Conservation (phyloP, 2,113 vertebrate species). For the Ceyx margarethae region DNA sequence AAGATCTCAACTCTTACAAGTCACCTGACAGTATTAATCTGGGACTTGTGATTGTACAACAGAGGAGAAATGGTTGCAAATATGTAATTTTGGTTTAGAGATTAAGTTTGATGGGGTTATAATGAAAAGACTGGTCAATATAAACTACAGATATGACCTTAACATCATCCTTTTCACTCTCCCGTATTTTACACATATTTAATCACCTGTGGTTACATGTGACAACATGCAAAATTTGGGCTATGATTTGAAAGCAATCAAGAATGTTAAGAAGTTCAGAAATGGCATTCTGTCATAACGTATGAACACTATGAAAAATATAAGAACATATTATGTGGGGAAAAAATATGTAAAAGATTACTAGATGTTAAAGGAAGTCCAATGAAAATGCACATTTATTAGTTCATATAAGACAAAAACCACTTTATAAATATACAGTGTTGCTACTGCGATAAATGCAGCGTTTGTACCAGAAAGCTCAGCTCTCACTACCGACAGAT, state of each 20-base stretch:
- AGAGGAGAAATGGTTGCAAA: slow-evolving; percentile 5
- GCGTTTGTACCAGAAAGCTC: slow-evolving; percentile 40
- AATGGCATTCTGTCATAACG: not conserved
- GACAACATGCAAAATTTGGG: slow-evolving; percentile 1
- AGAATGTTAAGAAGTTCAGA: not conserved
- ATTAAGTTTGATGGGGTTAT: not conserved
- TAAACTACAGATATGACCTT: not conserved
- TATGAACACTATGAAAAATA: not conserved
- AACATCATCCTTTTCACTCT: not conserved
- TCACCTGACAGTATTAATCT: not conserved
- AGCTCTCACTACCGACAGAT: slow-evolving; percentile 11
- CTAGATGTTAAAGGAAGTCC: slow-evolving; percentile 20
- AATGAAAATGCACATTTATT: slow-evolving; percentile 33
- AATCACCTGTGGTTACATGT: not conserved
- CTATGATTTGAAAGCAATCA: not conserved
- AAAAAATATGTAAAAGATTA: not conserved
- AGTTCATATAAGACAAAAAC: slow-evolving; percentile 31
- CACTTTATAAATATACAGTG: not conserved
- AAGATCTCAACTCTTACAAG: not conserved
- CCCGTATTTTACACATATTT: not conserved
- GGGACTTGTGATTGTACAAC: not conserved
- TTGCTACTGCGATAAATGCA: slow-evolving; percentile 6
- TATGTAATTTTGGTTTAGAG: not conserved
- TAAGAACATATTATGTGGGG: not conserved
- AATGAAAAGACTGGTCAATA: not conserved